Conservation (phyloP, 2,888 invertebrate species). For the Heteropelma amictum region DNA sequence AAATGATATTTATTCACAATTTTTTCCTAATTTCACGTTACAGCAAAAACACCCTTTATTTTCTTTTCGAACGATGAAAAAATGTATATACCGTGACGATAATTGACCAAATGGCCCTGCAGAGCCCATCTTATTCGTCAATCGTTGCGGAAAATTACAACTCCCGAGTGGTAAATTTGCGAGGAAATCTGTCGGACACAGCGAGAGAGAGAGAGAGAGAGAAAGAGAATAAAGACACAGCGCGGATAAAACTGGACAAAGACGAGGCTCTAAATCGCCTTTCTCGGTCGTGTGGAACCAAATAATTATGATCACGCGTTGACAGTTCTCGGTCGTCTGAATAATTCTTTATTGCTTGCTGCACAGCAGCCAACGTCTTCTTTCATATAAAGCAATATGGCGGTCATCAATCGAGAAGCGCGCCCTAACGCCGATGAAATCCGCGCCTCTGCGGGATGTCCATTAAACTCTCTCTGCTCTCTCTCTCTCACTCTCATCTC, state of each 20-base stretch:
- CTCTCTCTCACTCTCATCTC: slow-evolving; percentile 7
- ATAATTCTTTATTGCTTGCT: slow-evolving; percentile 15
- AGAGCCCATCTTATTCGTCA: slow-evolving; percentile 32
- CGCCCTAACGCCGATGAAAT: slow-evolving; percentile 55
- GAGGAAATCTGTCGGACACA: too few relatives aligned
- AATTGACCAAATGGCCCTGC: slow-evolving; percentile 35
- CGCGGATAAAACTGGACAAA: slow-evolving; percentile 9
- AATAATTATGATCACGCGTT: slow-evolving; percentile 71
- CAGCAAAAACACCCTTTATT: neutral
- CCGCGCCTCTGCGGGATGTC: slow-evolving; percentile 68
- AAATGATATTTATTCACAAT: too few relatives aligned
- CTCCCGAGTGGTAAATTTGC: slow-evolving; percentile 48
- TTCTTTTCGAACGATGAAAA: slow-evolving; percentile 5
- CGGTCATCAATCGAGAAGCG: slow-evolving; percentile 68
- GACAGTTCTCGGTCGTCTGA: slow-evolving; percentile 67
- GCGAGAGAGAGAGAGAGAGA: neutral
- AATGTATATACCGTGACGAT: slow-evolving; percentile 40
- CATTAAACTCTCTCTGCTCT: slow-evolving; percentile 55
- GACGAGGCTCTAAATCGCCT: slow-evolving; percentile 30
- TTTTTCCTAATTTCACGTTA: neutral
- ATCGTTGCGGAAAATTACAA: slow-evolving; percentile 32
- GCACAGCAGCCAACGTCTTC: slow-evolving; percentile 61
- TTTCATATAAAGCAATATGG: slow-evolving; percentile 72
- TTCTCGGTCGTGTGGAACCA: slow-evolving; percentile 39
- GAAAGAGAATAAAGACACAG: neutral